Base-by-base conservation (phyloP, 1,140 invertebrate species). In the Drosophila tropicalis region DNA sequence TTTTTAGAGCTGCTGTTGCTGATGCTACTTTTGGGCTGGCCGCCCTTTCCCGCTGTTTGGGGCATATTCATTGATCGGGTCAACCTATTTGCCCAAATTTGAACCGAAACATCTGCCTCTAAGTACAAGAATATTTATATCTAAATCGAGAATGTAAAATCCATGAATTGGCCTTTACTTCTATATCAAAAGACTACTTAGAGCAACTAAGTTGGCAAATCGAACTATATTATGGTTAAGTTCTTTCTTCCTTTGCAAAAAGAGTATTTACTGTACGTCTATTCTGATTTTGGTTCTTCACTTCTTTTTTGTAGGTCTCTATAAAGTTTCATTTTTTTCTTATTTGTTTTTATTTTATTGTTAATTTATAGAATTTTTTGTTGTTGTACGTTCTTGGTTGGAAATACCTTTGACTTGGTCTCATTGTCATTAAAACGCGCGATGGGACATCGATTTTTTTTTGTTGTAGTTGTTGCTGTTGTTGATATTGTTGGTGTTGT, bases 311-410 rank as follows among this genome's bases (percentile, higher is more conserved):
- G 44, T 47, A 51, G 19, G 75, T 72, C 56, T 79, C 79, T 82
- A 81, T 78, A 79, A 85, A 76, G 60, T 66, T 29, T 29, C 2
- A 25, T 25, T 5, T 29, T 67, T 73, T 81, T 72, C 67, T 58
- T 51, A 71, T 72, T 40, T 67, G 32, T 69, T 63, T 84, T 70
- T 70, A 55, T 76, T 85, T 79, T 85, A 82, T 87, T 87, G 79
- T 83, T 89, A 89, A 87, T 89, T 87, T 89, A 87, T 87, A 87
- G 83, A 87, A 83, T 68, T 85, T 83, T 82, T 79, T 86, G 72
- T 75, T 66, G 41, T 62, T 41, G 44, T 17, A 10, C 22, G 68
- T 39, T 39, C 60, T 9, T 62, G 40, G 65, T 29, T 56, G 62
- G 72, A 87, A 86, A 87, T 86, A 84, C 84, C 79, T 81, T 84